phyloP scores from a whole-genome alignment of 2,888 invertebrate species.

The Xanthia togata region DNA sequence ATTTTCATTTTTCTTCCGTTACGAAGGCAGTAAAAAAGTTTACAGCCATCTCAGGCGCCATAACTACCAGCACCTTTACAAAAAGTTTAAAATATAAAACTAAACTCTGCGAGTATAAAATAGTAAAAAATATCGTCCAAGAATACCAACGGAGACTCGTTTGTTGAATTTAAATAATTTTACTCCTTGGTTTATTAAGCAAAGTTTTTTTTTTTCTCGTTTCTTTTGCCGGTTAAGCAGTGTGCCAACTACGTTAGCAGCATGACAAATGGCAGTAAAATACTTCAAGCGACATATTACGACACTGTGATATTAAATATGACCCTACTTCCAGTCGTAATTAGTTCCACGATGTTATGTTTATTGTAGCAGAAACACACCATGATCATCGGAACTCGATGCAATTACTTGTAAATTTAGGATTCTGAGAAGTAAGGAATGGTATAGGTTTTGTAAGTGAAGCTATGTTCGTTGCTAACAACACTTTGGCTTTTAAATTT shows the following conservation, averaged over 20 bases:
- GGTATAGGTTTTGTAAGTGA: background rate
- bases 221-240: conserved; percentile 33
- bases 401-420: conserved; percentile 11
- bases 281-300: conserved; percentile 23
- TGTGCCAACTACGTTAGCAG: conserved; percentile 11
- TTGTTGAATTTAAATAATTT: conserved; percentile 62
- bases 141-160: conserved; percentile 57
- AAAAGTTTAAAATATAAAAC: conserved; percentile 60
- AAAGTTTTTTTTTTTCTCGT: conserved; percentile 14
- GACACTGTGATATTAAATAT: conserved; percentile 15
- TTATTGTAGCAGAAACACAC: conserved; percentile 12
- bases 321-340: conserved; percentile 4
- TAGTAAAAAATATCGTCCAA: conserved; percentile 52
- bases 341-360: conserved; percentile 35
- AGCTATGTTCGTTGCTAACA: background rate
- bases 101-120: conserved; percentile 47
- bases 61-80: conserved; percentile 53
- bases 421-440: conserved; percentile 22
- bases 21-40: conserved; percentile 63
- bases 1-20: conserved; percentile 72
- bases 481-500: conserved; percentile 10
- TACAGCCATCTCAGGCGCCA: conserved; percentile 25
- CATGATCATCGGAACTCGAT: conserved; percentile 19
- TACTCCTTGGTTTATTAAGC: conserved; percentile 58
- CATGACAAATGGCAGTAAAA: conserved; percentile 15